Evolutionary conservation across 2,113 vertebrate species (phyloP), one percentile per base, ranked within the genome.

Genomic region (Loxodonta africana): DNA sequence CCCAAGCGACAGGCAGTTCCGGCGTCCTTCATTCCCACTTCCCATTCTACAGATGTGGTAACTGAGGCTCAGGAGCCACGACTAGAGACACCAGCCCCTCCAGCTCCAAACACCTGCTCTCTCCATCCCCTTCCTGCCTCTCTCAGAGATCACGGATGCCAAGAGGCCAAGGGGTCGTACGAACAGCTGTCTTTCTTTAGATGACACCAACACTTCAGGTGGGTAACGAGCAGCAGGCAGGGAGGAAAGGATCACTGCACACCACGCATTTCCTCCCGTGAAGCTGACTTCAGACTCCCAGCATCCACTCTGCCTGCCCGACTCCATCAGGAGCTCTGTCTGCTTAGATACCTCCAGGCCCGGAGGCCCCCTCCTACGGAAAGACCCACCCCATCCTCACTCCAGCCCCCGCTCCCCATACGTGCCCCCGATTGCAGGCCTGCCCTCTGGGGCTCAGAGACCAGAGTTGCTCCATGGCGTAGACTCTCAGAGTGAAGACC

Each of bases 121-220:
- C 33, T 25, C 91, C 8, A 28, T 15, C 8, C 23, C 41, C 41
- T 74, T 2, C 15, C 46, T 2, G 26, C 11, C 60, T 12, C 84
- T 25, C 63, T 23, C 53, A 9, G 21, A 3, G 17, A 3, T 23
- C 25, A 8, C 0, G 6, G 14, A 28, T 8, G 33, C 60, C 8
- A 10, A 30, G 23, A 4, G 53, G 57, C 23, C 23, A 25, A 0
- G 17, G 25, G 21, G 73, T 18, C 73, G 20, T 0, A 14, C 53
- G 8, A 9, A 18, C 20, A 6, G 30, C 46, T 44, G 1, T 11
- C 28, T 41, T 48, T 30, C 81, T 0, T 1, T 9, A 7, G 0
- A 1, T 0, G 5, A 46, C 5, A 3, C 6, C 17, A 8, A 17
- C 28, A 0, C n/a, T 20, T 7, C 7, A 0, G 65, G 3, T 2